Conservation (phyloP, 2,797 vertebrate genomes). For the Basileuterus tristriatus region DNA sequence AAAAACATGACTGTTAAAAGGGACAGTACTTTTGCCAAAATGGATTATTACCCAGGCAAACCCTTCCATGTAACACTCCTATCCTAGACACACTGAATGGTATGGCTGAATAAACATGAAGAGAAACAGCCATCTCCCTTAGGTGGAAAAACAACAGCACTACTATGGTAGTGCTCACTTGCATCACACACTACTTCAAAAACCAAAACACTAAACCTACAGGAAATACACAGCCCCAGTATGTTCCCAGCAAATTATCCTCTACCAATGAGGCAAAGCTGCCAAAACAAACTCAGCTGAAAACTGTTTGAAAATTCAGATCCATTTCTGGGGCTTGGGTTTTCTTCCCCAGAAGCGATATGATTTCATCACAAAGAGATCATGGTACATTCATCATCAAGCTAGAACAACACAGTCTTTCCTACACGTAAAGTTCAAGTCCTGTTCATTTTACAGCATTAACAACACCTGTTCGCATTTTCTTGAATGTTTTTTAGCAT, state of each 20-base stretch:
- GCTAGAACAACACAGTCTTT: background rate
- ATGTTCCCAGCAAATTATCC: background rate
- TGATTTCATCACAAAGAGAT: rapidly evolving
- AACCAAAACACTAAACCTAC: background rate
- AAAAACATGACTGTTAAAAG: background rate
- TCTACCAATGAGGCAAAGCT: background rate
- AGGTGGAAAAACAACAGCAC: rapidly evolving
- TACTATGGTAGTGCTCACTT: rapidly evolving
- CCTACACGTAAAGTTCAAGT: background rate
- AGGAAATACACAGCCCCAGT: background rate
- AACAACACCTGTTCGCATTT: background rate
- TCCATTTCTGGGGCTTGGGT: rapidly evolving
- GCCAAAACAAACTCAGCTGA: background rate
- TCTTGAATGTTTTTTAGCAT: background rate
- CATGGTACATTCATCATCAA: rapidly evolving
- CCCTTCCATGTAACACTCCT: rapidly evolving
- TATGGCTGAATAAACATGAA: background rate
- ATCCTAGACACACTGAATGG: background rate
- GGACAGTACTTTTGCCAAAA: background rate
- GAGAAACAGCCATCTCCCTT: background rate
- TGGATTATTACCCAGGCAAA: rapidly evolving
- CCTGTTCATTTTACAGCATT: background rate
- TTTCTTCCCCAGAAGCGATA: background rate
- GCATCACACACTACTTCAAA: rapidly evolving
- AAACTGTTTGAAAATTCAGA: background rate